Evolutionary conservation across 2,888 invertebrate species (phyloP), one percentile per base, ranked within the genome.

Genomic region (Muschampia plurimacula): DNA sequence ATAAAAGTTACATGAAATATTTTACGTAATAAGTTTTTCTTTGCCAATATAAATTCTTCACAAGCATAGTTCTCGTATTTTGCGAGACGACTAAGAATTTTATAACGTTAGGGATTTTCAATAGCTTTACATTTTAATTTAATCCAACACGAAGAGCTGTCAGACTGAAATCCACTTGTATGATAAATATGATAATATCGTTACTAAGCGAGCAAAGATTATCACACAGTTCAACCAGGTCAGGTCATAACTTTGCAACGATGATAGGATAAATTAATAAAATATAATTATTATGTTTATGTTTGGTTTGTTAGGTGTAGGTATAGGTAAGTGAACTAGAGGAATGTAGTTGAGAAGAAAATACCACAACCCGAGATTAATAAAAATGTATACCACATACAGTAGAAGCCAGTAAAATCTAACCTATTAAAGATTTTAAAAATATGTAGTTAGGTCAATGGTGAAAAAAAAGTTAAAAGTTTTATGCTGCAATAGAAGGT

Each of bases 1-100:
- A 68, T 68, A 73, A 73, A 73, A 64, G 67, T 73, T 59, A 57
- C 64, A 36, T 15, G 64, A 72, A 36, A 68, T 73, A 63, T 68
- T 73, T 64, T 59, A 67, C 52, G 44, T 41, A 55, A 52, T 15
- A 63, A 72, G 62, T 64, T 57, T 65, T 59, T 13, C 55, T 59
- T 13, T 12, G 2, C 32, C 2, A 62, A 57, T 32, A 22, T 62
- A 46, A 63, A 72, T 67, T 52, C 32, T 36, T 72, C 49, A 41
- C n/a, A n/a, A 57, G 12, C 57, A 57, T 10, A 28, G 28, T 28
- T 55, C 55, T 22, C 49, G 52, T 6, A 22, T 55, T 55, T 55
- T 9, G 15, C 0, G 44, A 44, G 32, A 15, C n/a, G 15, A 60
- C 7, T 13, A 36, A 63, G 44, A 8, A 44, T 15, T 63, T 63